Base-by-base conservation (phyloP, 2,797 vertebrate genomes). In the Sparidentex hasta region DNA sequence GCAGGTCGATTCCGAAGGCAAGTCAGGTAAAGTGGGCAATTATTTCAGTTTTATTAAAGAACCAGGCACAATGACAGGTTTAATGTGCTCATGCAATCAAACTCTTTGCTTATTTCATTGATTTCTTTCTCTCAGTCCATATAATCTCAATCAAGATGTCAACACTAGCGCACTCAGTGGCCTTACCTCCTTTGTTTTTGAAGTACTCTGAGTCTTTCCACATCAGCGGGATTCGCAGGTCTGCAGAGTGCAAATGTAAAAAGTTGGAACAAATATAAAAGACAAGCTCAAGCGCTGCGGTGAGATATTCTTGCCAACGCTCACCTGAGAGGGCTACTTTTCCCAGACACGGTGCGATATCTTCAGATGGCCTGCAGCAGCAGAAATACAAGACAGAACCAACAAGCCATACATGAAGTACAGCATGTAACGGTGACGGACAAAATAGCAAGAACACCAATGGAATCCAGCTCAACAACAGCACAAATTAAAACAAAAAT, bases 181-280 rank as follows among this genome's bases (percentile, higher is more conserved):
- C 16, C 5, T 52, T 65, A 97, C 97, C 97, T n/a, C 97, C 97
- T 90, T 97, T 98, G 92, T 97, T 97, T 93, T 96, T 97, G 90
- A 98, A 97, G 88, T 98, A 97, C 74, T 97, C 96, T 0, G 96
- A 96, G 91, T 98, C 97, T 90, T 98, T 98, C 97, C 97, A 98
- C 96, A 97, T 97, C 83, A 97, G 95, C 0, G 97, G 97, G 77
- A 97, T 96, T 55, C 97, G 94, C 54, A 97, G 90, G 83, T 97
- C 97, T 98, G 52, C 18, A 61, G 48, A 68, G 41, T 18, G 48
- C 18, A 69, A 69, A 56, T 33, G 48, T 9, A 17, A 12, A 21
- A 33, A 59, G 20, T 43, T n/a, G 64, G 20, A 48, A 33, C 6
- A 33, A 20, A 71, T 8, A 16, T 27, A 6, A 78, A 54, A 20